These are phyloP conservation scores for Noctua janthe DNA, from an alignment of 2,888 invertebrate genomes.

Conservation along the genomic window DNA sequence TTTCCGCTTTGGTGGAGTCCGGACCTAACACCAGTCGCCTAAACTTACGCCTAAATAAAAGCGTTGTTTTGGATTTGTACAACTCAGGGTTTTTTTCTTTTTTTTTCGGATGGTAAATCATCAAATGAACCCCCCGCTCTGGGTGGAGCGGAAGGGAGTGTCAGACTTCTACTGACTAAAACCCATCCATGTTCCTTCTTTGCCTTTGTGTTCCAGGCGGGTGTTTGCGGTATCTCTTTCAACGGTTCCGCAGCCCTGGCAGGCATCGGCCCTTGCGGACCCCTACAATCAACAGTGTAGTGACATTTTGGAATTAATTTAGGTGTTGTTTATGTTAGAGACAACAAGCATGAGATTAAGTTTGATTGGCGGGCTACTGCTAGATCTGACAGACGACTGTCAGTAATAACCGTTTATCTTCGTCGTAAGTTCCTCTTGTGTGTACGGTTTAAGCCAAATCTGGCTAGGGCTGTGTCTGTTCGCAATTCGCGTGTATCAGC, in stretches of 20 bases:
- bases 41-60: not conserved
- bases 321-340: not conserved
- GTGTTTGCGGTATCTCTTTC: no score
- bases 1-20: no score
- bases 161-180: no score
- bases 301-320: not conserved
- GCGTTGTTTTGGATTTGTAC: not conserved
- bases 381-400: conserved; percentile 42
- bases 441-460: not conserved
- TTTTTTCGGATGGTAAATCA: no score
- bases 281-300: not conserved
- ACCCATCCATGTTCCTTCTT: no score
- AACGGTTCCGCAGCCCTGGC: no score
- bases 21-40: no score
- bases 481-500: not conserved
- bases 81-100: not conserved
- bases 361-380: conserved; percentile 1
- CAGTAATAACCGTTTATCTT: conserved; percentile 16
- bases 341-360: not conserved
- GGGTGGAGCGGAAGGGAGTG: no score
- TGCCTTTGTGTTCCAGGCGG: no score
- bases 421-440: conserved; percentile 21
- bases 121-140: no score
- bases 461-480: conserved; percentile 28
- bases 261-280: no score